These are phyloP conservation scores for Acanthurus lineatus DNA, from an alignment of 2,797 vertebrate species.

Conservation along the genomic window DNA sequence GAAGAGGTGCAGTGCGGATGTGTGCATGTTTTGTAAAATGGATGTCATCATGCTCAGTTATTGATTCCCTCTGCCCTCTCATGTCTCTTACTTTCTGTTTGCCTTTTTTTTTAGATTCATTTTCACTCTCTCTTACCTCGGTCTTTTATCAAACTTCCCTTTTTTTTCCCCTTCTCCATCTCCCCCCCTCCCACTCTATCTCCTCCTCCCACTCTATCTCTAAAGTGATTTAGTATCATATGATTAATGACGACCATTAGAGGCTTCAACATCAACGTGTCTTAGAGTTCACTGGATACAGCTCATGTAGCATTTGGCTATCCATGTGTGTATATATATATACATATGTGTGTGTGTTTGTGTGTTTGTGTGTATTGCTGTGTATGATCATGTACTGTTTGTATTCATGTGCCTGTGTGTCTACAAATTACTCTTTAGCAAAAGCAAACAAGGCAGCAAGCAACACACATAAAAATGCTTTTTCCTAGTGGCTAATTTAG, in stretches of 20 bases:
- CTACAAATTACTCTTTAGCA: conserved; percentile 58
- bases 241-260: conserved; percentile 84
- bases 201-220: conserved; percentile 54
- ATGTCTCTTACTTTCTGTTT: conserved; percentile 35
- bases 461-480: conserved; percentile 47
- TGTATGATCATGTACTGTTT: conserved; percentile 12
- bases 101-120: conserved; percentile 43
- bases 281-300: conserved; percentile 74
- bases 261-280: conserved; percentile 76
- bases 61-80: conserved; percentile 19
- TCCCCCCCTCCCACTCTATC: conserved; percentile 41
- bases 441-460: conserved; percentile 56
- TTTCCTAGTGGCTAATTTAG: not conserved
- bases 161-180: conserved; percentile 53
- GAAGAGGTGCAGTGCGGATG: not conserved
- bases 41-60: conserved; percentile 29
- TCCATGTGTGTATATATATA: conserved; percentile 27
- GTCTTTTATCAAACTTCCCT: conserved; percentile 61
- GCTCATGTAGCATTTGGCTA: conserved; percentile 72
- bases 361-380: conserved; percentile 16
- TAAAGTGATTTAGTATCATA: conserved; percentile 80
- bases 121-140: conserved; percentile 50
- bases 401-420: conserved; percentile 35
- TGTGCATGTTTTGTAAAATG: conserved; percentile 30
- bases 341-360: conserved; percentile 5